phyloP scores from a whole-genome alignment of 2,113 vertebrate species.

The Manacus vitellinus region DNA sequence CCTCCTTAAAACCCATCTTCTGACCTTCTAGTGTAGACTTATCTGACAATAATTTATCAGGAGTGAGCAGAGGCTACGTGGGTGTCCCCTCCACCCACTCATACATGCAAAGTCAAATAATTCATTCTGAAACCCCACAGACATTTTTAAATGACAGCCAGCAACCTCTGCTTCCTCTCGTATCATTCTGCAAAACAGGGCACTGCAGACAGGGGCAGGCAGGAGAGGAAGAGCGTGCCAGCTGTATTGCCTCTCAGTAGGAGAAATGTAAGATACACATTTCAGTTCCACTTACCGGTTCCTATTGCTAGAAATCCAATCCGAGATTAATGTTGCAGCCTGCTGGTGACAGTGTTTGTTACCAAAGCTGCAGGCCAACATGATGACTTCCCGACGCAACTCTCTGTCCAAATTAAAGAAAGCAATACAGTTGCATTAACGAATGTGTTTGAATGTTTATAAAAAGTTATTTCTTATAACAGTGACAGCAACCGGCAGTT shows the following conservation, averaged over 20 bases:
- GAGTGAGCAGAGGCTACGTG: not conserved
- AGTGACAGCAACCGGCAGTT: not conserved
- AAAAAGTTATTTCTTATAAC: not conserved
- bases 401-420: constrained; percentile 77
- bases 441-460: not conserved
- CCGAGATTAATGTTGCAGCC: constrained; percentile 91
- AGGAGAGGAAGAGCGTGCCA: not conserved
- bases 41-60: not conserved
- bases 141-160: not conserved
- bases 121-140: not conserved
- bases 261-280: not conserved
- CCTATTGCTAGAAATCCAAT: constrained; percentile 98
- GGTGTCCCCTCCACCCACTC: not conserved
- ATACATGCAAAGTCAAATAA: not conserved
- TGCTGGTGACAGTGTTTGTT: constrained; percentile 97
- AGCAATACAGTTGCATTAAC: not conserved
- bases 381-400: constrained; percentile 91
- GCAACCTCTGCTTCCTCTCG: not conserved
- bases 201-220: not conserved
- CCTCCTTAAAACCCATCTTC: not conserved
- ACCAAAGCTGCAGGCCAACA: constrained; percentile 95
- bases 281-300: constrained; percentile 81
- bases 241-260: not conserved
- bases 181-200: not conserved
- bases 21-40: not conserved